Evolutionary conservation across 2,797 vertebrate species (phyloP).

Genomic region (Xenops minutus): DNA sequence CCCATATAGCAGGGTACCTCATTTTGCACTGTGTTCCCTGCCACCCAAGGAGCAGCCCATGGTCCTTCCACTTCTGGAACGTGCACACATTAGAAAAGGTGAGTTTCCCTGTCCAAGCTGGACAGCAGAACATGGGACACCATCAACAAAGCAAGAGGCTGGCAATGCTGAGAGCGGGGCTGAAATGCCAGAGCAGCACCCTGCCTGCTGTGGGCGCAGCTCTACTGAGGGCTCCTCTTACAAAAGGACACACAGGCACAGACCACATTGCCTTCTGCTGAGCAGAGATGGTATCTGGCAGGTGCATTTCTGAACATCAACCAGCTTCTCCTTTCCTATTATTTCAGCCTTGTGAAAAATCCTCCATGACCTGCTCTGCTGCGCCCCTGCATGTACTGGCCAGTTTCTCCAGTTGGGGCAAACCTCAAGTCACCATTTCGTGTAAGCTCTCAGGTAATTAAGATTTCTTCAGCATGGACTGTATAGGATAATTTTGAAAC

Average conservation of each 20-base stretch:
- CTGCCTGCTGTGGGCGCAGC: background rate
- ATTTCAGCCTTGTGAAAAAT: background rate
- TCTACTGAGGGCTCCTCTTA: background rate
- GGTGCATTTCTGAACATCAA: background rate
- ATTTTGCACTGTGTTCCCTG: background rate
- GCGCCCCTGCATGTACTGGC: background rate
- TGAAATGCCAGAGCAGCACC: background rate
- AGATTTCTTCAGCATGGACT: background rate
- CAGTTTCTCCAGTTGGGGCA: background rate
- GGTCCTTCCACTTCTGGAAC: background rate
- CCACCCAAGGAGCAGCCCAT: background rate
- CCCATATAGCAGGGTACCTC: fast-evolving
- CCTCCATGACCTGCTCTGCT: background rate
- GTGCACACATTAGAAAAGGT: background rate
- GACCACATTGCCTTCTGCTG: background rate
- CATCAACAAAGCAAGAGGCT: background rate
- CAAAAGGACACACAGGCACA: background rate
- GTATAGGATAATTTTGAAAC: background rate
- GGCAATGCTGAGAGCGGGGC: background rate
- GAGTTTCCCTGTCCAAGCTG: background rate
- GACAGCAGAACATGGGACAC: fast-evolving
- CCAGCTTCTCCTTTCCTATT: background rate
- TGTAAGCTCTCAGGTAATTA: background rate
- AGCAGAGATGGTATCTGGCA: background rate
- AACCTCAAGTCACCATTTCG: background rate